Evolutionary conservation across 2,797 vertebrate species (phyloP), one percentile per base, ranked within the genome.

Genomic region (Percopsis omiscomaycus): DNA sequence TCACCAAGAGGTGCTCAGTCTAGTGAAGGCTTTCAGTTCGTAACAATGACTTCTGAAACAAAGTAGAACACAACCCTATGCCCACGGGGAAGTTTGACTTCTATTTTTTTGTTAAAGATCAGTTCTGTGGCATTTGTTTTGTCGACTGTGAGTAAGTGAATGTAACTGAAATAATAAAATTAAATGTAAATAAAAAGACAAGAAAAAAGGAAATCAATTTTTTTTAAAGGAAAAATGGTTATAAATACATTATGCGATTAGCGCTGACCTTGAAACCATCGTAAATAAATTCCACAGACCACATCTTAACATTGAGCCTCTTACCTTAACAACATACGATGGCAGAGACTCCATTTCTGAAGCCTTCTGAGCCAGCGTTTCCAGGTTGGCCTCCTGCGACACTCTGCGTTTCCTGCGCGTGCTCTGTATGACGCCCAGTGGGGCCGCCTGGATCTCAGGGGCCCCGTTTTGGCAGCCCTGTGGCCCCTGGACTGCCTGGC

Each of bases 351-450:
- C 95, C 92, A 97, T 93, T 77, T 98, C 97, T 0, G 94, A 95
- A 14, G 97, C 97, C 85, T 98, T 97, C 78, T 98, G 96, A 37
- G 97, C 97, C 48, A 99, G 84, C 9, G 96, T 98, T 84, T 98
- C 93, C 85, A 99, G 87, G 86, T 99, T 99, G 74, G 94, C 97
- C 82, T 99, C 97, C 86, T 98, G 96, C 47, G 96, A 98, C 12
- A 92, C 93, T 79, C 95, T 93, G 11, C 95, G 93, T 67, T 94
- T 93, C 82, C 95, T 89, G 16, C 93, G 89, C 0, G 95, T 96
- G 79, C 94, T 98, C 88, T 98, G 97, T 82, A 98, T 98, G 62
- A 98, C 96, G 3, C 96, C 95, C 68, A 88, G 91, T 28, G 95
- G 87, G 51, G 92, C 89, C 55, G 94, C 89, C 91, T 94, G 45